Conservation (phyloP, 2,113 vertebrate species). For the Zootoca vivipara region DNA sequence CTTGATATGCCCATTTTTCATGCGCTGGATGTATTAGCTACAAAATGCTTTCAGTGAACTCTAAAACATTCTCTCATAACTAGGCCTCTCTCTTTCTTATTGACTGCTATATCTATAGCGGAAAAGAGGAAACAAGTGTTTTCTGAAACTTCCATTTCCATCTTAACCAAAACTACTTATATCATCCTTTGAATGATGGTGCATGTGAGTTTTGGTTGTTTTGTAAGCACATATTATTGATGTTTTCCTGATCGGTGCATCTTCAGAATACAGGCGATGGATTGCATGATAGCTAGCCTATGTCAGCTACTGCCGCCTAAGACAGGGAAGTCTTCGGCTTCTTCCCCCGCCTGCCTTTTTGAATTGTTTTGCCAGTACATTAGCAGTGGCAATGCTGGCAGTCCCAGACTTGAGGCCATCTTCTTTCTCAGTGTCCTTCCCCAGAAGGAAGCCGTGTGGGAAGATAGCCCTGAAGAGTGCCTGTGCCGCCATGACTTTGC, state of each 20-base stretch:
- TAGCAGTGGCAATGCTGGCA: too few species aligned
- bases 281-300: not conserved
- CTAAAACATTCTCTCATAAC: not conserved
- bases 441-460: too few species aligned
- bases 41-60: not conserved
- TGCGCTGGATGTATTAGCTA: rapidly evolving
- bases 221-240: not conserved
- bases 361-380: too few species aligned
- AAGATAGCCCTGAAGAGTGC: too few species aligned
- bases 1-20: not conserved
- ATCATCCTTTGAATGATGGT: not conserved
- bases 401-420: too few species aligned
- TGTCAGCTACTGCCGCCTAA: too few species aligned
- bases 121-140: not conserved
- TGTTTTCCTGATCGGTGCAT: not conserved
- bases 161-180: slow-evolving; percentile 10
- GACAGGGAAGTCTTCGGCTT: too few species aligned
- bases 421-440: too few species aligned
- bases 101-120: rapidly evolving
- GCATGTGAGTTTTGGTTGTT: not conserved
- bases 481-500: too few species aligned
- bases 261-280: not conserved
- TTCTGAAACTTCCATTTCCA: not conserved
- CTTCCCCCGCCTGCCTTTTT: too few species aligned
- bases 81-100: not conserved